Evolutionary conservation across 2,797 vertebrate genomes (phyloP), one percentile per base, ranked within the genome.

Genomic region (Rhinoraja longicauda): DNA sequence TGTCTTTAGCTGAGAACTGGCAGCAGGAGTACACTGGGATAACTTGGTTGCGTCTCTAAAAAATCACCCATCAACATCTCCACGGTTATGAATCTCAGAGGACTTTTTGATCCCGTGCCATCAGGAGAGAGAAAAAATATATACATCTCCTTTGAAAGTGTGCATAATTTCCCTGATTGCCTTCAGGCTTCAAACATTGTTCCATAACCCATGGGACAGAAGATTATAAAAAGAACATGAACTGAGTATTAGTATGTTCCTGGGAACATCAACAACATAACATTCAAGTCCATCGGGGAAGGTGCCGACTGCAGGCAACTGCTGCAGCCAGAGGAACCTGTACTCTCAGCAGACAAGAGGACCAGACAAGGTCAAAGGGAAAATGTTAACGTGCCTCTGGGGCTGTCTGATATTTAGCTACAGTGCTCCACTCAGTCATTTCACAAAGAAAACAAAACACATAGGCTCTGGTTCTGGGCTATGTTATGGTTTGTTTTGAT

Each of bases 191-290:
- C 84, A 88, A 62, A 32, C 62, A 88, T 21, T 32, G 84, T 36
- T 88, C 67, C 84, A 88, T 17, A 88, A 36, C 84, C 84, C 84
- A 15, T 88, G 84, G 84, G 84, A 88, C 32, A 8, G 84, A 59
- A 67, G 84, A 88, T 88, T 88, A 64, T 88, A 88, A 36, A 88
- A 64, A 67, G 59, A 88, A 88, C 84, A 88, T 88, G 84, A 67
- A 88, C n/a, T 67, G 84, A 88, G 84, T 88, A 62, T 88, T 88
- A 64, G 84, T 67, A 62, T 32, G 62, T 88, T 88, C n/a, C 84
- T 67, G 84, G 59, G 84, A 88, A 88, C 84, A 88, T 88, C 84
- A 88, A 62, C 84, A 88, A 88, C 84, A 88, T 62, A 88, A 88
- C 84, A 88, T 67, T 62, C 59, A 67, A 88, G 84, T 88, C 84